phyloP scores from a whole-genome alignment of 2,797 vertebrate species.

The Phoeniculus purpureus region DNA sequence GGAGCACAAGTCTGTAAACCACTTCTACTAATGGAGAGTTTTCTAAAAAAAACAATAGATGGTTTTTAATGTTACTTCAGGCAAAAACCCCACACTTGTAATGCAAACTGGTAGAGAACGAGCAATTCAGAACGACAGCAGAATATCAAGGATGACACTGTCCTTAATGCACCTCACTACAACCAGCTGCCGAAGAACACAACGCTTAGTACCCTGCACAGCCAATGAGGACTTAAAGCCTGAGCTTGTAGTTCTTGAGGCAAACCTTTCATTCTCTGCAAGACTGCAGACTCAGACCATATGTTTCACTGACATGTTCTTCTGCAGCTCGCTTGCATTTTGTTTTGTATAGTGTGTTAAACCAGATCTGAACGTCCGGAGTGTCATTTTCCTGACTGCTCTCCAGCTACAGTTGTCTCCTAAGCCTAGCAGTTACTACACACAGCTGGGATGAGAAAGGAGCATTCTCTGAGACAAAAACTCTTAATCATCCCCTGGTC shows the following conservation, averaged over 20 bases:
- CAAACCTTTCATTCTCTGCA: constrained; percentile 33
- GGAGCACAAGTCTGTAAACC: background rate
- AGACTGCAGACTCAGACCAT: constrained; percentile 22
- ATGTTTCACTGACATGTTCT: constrained; percentile 34
- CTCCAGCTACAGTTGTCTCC: background rate
- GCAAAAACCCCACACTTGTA: constrained; percentile 56
- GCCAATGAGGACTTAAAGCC: constrained; percentile 50
- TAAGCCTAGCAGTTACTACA: constrained; percentile 22
- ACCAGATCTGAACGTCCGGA: background rate
- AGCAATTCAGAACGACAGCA: constrained; percentile 55
- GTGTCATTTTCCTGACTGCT: constrained; percentile 13
- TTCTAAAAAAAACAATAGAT: constrained; percentile 44
- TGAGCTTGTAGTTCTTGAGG: constrained; percentile 29
- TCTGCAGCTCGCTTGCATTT: constrained; percentile 1
- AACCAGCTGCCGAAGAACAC: constrained; percentile 52
- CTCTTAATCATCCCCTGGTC: background rate
- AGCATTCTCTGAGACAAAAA: constrained; percentile 30
- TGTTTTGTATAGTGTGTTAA: constrained; percentile 8
- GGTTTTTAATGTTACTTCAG: constrained; percentile 50
- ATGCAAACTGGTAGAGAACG: constrained; percentile 43
- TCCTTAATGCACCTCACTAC: constrained; percentile 62
- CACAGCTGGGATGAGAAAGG: constrained; percentile 2
- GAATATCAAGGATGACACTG: constrained; percentile 47
- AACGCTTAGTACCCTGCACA: constrained; percentile 49
- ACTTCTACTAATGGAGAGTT: background rate